Conservation (phyloP, 2,113 vertebrate genomes). For the Prionailurus bengalensis region DNA sequence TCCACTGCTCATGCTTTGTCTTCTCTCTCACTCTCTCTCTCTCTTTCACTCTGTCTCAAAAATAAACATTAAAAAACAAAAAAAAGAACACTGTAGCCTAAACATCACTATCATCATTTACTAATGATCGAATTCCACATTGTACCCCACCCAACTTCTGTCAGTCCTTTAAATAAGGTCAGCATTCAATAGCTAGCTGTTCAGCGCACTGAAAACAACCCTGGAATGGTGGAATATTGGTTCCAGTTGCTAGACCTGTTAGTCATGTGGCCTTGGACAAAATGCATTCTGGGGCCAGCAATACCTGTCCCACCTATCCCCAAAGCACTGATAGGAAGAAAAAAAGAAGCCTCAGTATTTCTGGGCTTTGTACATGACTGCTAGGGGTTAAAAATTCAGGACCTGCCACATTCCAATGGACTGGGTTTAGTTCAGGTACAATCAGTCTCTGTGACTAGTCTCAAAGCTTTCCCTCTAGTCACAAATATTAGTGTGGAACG, state of each 20-base stretch:
- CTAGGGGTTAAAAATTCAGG: neutral
- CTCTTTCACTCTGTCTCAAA: no score
- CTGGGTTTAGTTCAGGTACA: neutral
- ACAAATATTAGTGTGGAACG: neutral
- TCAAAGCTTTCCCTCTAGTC: neutral
- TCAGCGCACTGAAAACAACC: neutral
- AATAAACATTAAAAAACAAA: no score
- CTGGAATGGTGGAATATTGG: neutral
- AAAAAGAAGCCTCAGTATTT: neutral
- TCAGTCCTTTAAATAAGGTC: neutral
- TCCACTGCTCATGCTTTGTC: no score
- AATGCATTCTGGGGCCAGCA: neutral
- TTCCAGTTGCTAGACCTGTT: neutral
- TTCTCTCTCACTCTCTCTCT: no score
- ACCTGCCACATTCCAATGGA: rapidly evolving
- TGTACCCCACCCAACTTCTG: neutral
- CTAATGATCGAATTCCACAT: neutral
- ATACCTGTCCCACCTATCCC: rapidly evolving
- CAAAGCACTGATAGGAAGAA: neutral
- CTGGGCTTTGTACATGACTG: neutral
- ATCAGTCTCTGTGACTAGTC: neutral
- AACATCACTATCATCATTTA: neutral
- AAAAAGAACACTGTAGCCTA: neutral
- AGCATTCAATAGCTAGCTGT: neutral
- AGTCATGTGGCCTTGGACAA: rapidly evolving